Conservation (phyloP, 2,797 vertebrate species). For the Pantherophis alleghaniensis region DNA sequence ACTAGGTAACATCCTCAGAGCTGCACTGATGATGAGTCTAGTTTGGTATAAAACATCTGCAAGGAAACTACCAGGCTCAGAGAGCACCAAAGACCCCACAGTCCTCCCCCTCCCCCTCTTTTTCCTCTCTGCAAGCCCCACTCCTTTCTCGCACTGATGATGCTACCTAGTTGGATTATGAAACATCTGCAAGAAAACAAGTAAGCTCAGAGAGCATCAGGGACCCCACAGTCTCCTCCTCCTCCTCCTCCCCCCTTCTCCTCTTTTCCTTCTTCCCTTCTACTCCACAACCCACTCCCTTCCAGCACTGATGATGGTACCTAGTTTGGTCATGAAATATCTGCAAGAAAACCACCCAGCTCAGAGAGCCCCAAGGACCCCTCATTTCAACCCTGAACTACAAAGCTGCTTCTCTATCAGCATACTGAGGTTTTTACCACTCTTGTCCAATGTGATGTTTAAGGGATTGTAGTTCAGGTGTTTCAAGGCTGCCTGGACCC, state of each 20-base stretch:
- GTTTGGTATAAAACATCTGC: background rate
- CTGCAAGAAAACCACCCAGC: too few relatives aligned
- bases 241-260: too few relatives aligned
- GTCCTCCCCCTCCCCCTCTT: too few relatives aligned
- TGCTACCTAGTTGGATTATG: background rate
- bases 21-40: background rate
- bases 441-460: background rate
- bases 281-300: too few relatives aligned
- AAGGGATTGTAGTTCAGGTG: background rate
- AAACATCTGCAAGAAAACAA: background rate
- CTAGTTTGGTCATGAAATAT: too few relatives aligned
- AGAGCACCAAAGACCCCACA: too few relatives aligned
- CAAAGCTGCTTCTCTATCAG: background rate
- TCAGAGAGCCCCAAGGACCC: background rate
- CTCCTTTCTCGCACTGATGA: background rate
- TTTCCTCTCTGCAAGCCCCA: background rate
- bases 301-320: too few relatives aligned
- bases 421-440: background rate
- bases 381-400: background rate
- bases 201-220: background rate
- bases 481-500: background rate
- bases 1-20: background rate
- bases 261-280: too few relatives aligned
- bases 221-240: too few relatives aligned
- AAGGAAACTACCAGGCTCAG: background rate